Evolutionary conservation across 2,888 invertebrate genomes (phyloP).

Genomic region (Galeopsomyia nigrocyanea): DNA sequence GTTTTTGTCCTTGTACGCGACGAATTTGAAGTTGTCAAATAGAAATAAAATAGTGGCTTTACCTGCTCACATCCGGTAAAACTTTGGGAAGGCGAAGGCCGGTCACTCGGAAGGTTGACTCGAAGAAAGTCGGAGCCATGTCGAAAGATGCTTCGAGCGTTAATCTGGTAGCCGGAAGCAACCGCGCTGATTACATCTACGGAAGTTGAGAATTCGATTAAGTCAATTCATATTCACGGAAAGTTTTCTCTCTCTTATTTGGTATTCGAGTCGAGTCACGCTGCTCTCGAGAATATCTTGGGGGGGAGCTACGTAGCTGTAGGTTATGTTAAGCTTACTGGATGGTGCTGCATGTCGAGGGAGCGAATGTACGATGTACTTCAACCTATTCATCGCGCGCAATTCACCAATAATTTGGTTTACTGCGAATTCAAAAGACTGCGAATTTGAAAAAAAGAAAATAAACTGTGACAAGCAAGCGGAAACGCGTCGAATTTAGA

Average conservation of each 20-base stretch:
- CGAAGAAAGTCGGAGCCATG: not conserved
- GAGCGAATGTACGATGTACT: slow-evolving; percentile 51
- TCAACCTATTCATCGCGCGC: slow-evolving; percentile 57
- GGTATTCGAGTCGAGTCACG: slow-evolving; percentile 3
- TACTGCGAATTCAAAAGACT: too few relatives aligned
- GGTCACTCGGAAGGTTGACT: not conserved
- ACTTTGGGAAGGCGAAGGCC: not conserved
- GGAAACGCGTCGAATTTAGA: too few relatives aligned
- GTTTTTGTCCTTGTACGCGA: not conserved
- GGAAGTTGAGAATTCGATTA: slow-evolving; percentile 15
- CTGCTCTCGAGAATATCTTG: slow-evolving; percentile 12
- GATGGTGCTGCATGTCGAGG: slow-evolving; percentile 46
- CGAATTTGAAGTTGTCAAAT: too few relatives aligned
- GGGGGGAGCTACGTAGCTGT: slow-evolving; percentile 2
- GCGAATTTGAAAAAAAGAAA: too few relatives aligned
- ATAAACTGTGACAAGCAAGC: too few relatives aligned
- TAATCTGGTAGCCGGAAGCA: slow-evolving; percentile 12
- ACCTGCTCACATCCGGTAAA: not conserved
- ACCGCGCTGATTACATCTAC: slow-evolving; percentile 9
- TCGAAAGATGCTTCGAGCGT: not conserved
- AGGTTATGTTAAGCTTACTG: slow-evolving; percentile 47
- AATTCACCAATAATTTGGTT: not conserved
- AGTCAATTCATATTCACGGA: slow-evolving; percentile 2
- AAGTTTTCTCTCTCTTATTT: not conserved
- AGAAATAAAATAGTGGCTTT: too few relatives aligned